These are phyloP conservation scores for Nautilus pompilius DNA, from an alignment of 1,140 invertebrate genomes.

Conservation along the genomic window DNA sequence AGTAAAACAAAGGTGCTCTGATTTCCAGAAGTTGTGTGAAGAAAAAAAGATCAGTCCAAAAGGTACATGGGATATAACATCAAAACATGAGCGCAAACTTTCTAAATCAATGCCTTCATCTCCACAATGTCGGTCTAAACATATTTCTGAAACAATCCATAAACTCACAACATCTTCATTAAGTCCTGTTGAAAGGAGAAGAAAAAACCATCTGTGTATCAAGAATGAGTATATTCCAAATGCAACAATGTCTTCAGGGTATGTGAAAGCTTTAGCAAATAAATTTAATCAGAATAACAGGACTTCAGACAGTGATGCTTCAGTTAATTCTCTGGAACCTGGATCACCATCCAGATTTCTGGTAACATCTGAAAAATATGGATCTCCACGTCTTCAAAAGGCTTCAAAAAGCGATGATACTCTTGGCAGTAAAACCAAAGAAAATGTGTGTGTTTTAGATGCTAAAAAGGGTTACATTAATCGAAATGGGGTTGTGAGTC, in stretches of 20 bases:
- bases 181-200: conserved; percentile 7
- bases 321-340: neutral
- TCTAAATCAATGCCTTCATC: conserved; percentile 1
- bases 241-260: conserved; percentile 31
- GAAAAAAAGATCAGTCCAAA: neutral
- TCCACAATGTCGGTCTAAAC: conserved; percentile 1
- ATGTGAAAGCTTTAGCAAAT: conserved; percentile 32
- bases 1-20: conserved; percentile 19
- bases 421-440: neutral
- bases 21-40: conserved; percentile 13
- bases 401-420: neutral
- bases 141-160: neutral
- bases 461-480: conserved; percentile 1
- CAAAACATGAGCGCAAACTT: neutral
- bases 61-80: conserved; percentile 5
- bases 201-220: conserved; percentile 16
- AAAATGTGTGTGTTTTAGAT: neutral
- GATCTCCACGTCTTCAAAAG: neutral
- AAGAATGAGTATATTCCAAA: conserved; percentile 24
- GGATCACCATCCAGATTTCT: conserved; percentile 1
- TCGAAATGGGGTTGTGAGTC: neutral
- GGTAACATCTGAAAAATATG: neutral
- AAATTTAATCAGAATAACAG: conserved; percentile 23
- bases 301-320: conserved; percentile 4
- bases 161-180: neutral